Evolutionary conservation across 1,140 invertebrate species (phyloP), one percentile per base, ranked within the genome.

Genomic region (Tetragnatha versicolor): DNA sequence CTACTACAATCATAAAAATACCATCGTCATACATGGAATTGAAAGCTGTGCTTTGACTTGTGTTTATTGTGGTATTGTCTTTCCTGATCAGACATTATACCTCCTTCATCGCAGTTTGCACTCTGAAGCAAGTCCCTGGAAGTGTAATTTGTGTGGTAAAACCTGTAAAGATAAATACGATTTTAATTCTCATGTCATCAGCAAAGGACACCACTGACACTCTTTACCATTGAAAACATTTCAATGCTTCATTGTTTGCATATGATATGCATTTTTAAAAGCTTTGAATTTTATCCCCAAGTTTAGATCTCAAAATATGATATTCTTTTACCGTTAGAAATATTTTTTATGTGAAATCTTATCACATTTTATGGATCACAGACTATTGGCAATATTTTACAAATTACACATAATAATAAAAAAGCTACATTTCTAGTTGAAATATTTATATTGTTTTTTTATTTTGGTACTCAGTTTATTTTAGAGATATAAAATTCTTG

Each of bases 91-190:
- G 83, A 98, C 95, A 0, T 88, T 98, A 35, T 98, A 98, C 87
- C 96, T 98, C 87, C 89, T 98, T 60, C 97, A 98, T 88, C 98
- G 97, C 88, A 96, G 96, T 80, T 94, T 97, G 85, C 97, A 98
- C 88, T 96, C 94, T 81, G 94, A 97, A 82, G 93, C 94, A 79
- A 96, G 98, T 88, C 96, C 96, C 0, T 98, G 95, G 95, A 96
- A 96, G 86, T 98, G 97, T 87, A 98, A 98, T 88, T 94, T 98
- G 81, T 98, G 97, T 86, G 95, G 95, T 31, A 93, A 96, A 86
- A 91, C 93, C 83, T 96, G 94, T 85, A 92, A 91, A 84, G 96
- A 97, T 84, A 91, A 96, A 37, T 97, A 98, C 86, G 94, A 97
- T 86, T 98, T 98, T 88, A 96, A 97, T 88, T 94, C 95, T 81